Percentiles rank a stretch among this genome's conserved stretches.
Conservation (phyloP, 2,888 invertebrate genomes). For the Tryphoninae sp. region DNA sequence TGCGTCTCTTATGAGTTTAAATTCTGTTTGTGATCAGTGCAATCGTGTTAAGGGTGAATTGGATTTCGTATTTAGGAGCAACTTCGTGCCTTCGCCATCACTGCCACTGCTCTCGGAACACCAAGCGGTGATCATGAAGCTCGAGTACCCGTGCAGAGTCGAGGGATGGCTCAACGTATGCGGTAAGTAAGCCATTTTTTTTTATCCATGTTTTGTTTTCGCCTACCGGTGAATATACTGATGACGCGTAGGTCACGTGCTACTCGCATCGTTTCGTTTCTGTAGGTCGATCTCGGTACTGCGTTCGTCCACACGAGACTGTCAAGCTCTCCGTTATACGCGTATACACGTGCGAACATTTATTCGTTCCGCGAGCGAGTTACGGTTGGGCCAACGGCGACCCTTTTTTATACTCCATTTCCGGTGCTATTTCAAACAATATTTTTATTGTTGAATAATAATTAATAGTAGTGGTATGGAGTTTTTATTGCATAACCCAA, state of each 20-base stretch:
- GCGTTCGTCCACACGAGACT: neutral
- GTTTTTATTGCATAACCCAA: no score
- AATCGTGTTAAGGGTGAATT: slow-evolving; percentile 58
- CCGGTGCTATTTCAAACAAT: neutral
- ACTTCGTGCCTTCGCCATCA: slow-evolving; percentile 18
- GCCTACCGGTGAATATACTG: neutral
- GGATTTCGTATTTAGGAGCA: slow-evolving; percentile 55
- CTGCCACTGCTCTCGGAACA: neutral
- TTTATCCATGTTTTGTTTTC: neutral
- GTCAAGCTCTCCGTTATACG: neutral
- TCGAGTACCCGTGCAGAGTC: slow-evolving; percentile 83
- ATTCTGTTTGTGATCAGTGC: slow-evolving; percentile 58
- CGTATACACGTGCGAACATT: neutral
- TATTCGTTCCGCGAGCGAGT: neutral
- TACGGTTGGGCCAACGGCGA: neutral
- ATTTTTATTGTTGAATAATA: neutral
- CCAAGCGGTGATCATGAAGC: slow-evolving; percentile 75
- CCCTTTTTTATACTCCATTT: neutral
- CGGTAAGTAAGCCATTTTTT: slow-evolving; percentile 80
- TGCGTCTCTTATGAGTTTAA: slow-evolving; percentile 53
- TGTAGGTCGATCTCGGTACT: neutral
- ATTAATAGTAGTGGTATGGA: no score
- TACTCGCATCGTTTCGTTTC: neutral
- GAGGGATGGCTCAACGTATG: slow-evolving; percentile 85
- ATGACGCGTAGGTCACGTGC: neutral